These are phyloP conservation scores for Drosophila truncata DNA, from an alignment of 1,140 invertebrate genomes.

Conservation along the genomic window DNA sequence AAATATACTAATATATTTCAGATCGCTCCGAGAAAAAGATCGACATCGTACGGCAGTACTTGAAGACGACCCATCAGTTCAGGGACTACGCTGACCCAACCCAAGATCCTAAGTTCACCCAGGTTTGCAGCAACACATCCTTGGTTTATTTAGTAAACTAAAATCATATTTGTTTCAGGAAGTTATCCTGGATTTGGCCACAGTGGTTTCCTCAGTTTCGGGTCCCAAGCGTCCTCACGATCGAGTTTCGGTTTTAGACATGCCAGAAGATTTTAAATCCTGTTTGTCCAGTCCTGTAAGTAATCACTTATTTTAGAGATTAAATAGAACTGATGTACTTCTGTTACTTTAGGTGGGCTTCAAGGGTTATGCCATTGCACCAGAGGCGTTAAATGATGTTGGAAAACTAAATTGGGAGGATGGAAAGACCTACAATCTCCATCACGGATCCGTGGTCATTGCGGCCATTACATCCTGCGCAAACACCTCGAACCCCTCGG, in stretches of 20 bases:
- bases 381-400: constrained; percentile 88
- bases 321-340: background rate
- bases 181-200: constrained; percentile 94
- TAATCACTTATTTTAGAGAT: background rate
- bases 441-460: constrained; percentile 97
- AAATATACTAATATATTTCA: constrained; percentile 86
- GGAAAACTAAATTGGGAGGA: constrained; percentile 94
- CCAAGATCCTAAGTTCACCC: constrained; percentile 95
- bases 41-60: constrained; percentile 93
- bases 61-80: constrained; percentile 92
- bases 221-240: constrained; percentile 99
- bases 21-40: constrained; percentile 94
- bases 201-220: constrained; percentile 97
- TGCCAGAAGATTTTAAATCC: constrained; percentile 95
- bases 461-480: constrained; percentile 99
- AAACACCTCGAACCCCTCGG: constrained; percentile 98
- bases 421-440: constrained; percentile 92
- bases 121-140: constrained; percentile 85
- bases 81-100: constrained; percentile 92
- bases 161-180: constrained; percentile 86
- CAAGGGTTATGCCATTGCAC: constrained; percentile 96
- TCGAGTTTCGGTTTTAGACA: constrained; percentile 94
- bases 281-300: constrained; percentile 96
- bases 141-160: background rate
- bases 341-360: constrained; percentile 91